Conservation (phyloP, 2,888 invertebrate species). For the Cotesia congregata region DNA sequence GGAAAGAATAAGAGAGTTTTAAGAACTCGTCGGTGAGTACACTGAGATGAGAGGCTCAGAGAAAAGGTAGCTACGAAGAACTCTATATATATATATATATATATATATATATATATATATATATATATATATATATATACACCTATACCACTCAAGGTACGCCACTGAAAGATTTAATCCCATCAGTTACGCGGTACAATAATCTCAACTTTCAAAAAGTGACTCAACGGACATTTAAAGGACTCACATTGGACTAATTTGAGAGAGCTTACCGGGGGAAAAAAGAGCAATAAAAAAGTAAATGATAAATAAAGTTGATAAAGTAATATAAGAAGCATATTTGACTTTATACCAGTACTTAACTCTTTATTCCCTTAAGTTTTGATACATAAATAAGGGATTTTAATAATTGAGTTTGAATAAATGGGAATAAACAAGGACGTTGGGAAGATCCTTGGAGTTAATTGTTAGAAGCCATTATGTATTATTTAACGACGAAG, state of each 20-base stretch:
- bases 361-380: neutral
- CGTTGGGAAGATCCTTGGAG: slow-evolving; percentile 50
- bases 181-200: slow-evolving; percentile 57
- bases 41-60: slow-evolving; percentile 30
- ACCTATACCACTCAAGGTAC: slow-evolving; percentile 50
- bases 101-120: slow-evolving; percentile 21
- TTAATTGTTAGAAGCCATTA: slow-evolving; percentile 60
- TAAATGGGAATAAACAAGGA: slow-evolving; percentile 36
- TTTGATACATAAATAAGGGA: neutral
- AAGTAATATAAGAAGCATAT: neutral
- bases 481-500: slow-evolving; percentile 57
- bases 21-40: slow-evolving; percentile 28
- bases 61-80: slow-evolving; percentile 13
- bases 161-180: slow-evolving; percentile 60
- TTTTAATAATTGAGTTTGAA: slow-evolving; percentile 16
- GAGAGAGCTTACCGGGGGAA: slow-evolving; percentile 8
- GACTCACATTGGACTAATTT: slow-evolving; percentile 27
- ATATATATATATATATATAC: slow-evolving; percentile 18
- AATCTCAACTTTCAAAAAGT: slow-evolving; percentile 46
- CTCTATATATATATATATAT: slow-evolving; percentile 18
- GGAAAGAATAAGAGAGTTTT: slow-evolving; percentile 36
- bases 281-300: slow-evolving; percentile 1
- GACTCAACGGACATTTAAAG: slow-evolving; percentile 29
- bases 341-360: neutral
- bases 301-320: slow-evolving; percentile 3